Base-by-base conservation (phyloP, 1,140 invertebrate genomes). In the Ceratosolen fusciceps region DNA sequence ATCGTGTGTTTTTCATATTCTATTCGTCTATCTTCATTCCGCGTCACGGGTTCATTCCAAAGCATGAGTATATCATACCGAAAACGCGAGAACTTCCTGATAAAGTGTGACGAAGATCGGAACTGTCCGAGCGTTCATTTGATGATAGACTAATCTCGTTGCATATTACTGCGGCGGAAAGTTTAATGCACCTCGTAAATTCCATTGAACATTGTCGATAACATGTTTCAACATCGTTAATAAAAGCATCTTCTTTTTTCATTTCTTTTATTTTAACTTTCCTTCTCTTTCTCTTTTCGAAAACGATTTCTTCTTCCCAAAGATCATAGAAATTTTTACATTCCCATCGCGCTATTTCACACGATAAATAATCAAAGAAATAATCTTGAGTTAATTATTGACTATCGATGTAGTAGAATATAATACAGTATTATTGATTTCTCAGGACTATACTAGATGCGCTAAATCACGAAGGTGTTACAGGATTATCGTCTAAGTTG, bases 151-250 rank as follows among this genome's bases (percentile, higher is more conserved):
- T 62, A 65, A 58, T 39, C 74, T 75, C 74, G 74, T 65, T 65
- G 74, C 74, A 75, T 65, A 65, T 75, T 75, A 65, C 58, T 24
- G 37, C 4, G 37, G 72, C 12, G 62, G 58, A 37, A 75, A 75
- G 74, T 75, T 75, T 75, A 65, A 39, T 75, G 60, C 54, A 65
- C 72, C 43, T 75, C 74, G 74, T 75, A 75, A 75, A 75, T 39
- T 62, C 60, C 74, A 75, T 75, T 58, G 74, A 75, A 75, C 43
- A 75, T 75, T 47, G 43, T 65, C 74, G 74, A 75, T 75, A 75
- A 75, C 60, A 31, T 43, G 34, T 47, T 72, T 72, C 70, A 43
- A 54, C 47, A 47, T 70, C 67, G 39, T 70, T 70, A 70, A 70
- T 49, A 70, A 49, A 70, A 47, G 21, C 67, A 16, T 9, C 12